Percentiles rank a stretch among this genome's conserved stretches.
These are phyloP conservation scores for Poecilia velifera DNA, from an alignment of 2,797 vertebrate species.

Conservation along the genomic window DNA sequence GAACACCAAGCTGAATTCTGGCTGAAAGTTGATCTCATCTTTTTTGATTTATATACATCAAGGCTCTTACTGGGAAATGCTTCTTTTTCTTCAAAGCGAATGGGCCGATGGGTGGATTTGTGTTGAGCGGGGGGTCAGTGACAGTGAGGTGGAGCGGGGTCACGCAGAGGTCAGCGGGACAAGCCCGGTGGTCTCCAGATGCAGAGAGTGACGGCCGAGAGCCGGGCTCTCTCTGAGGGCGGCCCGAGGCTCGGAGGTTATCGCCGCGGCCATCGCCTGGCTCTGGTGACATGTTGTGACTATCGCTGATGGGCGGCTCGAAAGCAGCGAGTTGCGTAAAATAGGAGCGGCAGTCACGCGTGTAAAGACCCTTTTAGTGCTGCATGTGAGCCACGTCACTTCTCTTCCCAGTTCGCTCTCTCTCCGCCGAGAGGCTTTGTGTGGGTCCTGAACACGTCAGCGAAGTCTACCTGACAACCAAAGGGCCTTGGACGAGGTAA, in stretches of 20 bases:
- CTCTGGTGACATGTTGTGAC: slow-evolving; percentile 77
- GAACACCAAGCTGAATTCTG: slow-evolving; percentile 43
- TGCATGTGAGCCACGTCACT: slow-evolving; percentile 72
- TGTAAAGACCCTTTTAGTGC: slow-evolving; percentile 56
- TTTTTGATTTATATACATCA: not conserved
- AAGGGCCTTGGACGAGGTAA: slow-evolving; percentile 47
- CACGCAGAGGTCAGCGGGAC: slow-evolving; percentile 62
- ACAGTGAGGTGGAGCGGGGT: slow-evolving; percentile 70
- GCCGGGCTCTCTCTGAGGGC: slow-evolving; percentile 24
- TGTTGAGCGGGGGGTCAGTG: slow-evolving; percentile 54
- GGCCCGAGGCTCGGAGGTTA: slow-evolving; percentile 50
- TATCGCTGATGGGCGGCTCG: slow-evolving; percentile 69
- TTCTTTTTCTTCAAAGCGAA: not conserved
- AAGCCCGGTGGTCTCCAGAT: slow-evolving; percentile 73
- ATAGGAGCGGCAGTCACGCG: slow-evolving; percentile 61
- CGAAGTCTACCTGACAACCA: slow-evolving; percentile 53
- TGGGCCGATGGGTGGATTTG: slow-evolving; percentile 38
- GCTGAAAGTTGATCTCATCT: slow-evolving; percentile 17
- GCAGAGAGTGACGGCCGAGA: slow-evolving; percentile 58
- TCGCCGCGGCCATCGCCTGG: slow-evolving; percentile 66
- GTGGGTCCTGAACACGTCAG: slow-evolving; percentile 33
- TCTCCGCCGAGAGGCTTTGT: slow-evolving; percentile 33
- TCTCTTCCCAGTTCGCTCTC: slow-evolving; percentile 58
- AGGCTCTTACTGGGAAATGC: not conserved
- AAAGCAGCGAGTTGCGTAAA: slow-evolving; percentile 63